These are phyloP conservation scores for Ceratosolen fusciceps DNA, from an alignment of 1,140 invertebrate genomes.

Conservation along the genomic window DNA sequence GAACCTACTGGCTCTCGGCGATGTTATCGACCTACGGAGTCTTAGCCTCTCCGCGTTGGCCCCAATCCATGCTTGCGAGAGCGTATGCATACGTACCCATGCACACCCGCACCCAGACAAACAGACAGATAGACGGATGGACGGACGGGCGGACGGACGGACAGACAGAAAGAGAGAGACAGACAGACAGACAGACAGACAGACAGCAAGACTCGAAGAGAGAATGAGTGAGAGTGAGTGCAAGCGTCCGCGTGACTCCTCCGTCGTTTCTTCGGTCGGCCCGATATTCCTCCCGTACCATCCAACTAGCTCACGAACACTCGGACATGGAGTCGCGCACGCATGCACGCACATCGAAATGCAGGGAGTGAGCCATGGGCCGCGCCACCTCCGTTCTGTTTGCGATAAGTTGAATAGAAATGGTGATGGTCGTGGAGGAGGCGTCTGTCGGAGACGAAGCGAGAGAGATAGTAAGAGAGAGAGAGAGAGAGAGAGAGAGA, in stretches of 20 bases:
- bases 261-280: constrained; percentile 28
- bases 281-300: constrained; percentile 14
- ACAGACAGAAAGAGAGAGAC: constrained; percentile 13
- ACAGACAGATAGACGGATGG: background rate
- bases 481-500: no score
- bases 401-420: background rate
- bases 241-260: constrained; percentile 43
- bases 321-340: background rate
- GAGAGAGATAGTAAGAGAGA: background rate
- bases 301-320: background rate
- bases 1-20: constrained; percentile 58
- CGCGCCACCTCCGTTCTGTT: background rate
- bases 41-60: constrained; percentile 51
- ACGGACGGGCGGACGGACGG: background rate
- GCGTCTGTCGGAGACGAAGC: background rate
- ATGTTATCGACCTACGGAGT: constrained; percentile 61
- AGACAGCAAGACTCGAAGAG: no score
- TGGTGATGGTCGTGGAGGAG: background rate
- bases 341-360: background rate
- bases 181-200: no score
- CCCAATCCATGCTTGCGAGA: constrained; percentile 44
- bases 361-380: background rate
- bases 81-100: constrained; percentile 38
- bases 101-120: background rate
- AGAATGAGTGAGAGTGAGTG: constrained; percentile 49